Percentiles rank a stretch among this genome's conserved stretches.
Evolutionary conservation across 2,797 vertebrate genomes (phyloP).

Genomic region (Salmo trutta): DNA sequence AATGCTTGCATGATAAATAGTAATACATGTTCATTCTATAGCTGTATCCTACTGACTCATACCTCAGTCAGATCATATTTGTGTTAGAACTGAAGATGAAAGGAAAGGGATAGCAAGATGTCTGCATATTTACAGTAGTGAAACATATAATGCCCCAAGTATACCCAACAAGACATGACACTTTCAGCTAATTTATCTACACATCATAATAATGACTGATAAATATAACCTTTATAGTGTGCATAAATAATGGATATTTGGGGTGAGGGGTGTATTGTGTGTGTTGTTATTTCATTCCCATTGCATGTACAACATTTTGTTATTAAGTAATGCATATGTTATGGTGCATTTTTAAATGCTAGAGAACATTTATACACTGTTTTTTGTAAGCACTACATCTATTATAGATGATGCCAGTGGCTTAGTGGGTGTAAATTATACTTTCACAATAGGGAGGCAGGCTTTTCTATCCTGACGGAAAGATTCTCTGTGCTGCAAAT

Average conservation of each 20-base stretch:
- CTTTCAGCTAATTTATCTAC: neutral
- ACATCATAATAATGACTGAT: neutral
- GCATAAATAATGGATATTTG: neutral
- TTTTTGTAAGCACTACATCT: neutral
- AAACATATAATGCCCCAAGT: neutral
- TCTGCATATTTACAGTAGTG: neutral
- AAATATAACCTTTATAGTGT: neutral
- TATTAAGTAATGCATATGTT: neutral
- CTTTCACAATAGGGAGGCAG: neutral
- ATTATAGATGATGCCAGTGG: neutral
- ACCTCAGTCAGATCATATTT: neutral
- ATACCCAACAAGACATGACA: neutral
- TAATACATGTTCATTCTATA: neutral
- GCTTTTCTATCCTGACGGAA: neutral
- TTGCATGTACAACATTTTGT: neutral
- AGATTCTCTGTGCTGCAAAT: neutral
- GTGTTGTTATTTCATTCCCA: neutral
- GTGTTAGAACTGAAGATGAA: neutral
- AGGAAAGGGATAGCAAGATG: neutral
- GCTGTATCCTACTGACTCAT: neutral
- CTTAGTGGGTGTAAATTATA: neutral
- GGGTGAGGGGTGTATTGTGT: neutral
- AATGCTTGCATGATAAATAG: no score
- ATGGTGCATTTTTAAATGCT: neutral
- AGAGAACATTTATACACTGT: neutral